Percentiles rank a stretch among this genome's conserved stretches.
Evolutionary conservation across 2,113 vertebrate species (phyloP).

Genomic region (Poeciliopsis occidentalis): DNA sequence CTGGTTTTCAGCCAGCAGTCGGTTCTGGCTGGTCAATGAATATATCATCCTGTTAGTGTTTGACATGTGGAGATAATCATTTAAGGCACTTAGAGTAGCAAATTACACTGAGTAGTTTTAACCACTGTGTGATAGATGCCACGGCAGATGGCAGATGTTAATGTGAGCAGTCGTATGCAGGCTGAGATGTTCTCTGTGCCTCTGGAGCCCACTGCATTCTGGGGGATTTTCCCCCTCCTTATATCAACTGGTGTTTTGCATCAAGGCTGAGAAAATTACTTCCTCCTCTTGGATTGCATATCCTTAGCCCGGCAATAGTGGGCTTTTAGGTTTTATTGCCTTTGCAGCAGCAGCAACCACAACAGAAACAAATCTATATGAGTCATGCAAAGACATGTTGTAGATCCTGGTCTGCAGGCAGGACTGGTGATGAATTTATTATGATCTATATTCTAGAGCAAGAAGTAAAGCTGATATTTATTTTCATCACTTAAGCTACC

Average conservation of each 20-base stretch:
- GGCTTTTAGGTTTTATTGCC: background rate
- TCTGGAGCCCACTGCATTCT: background rate
- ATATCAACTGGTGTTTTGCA: background rate
- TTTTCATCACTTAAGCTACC: background rate
- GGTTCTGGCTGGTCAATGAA: background rate
- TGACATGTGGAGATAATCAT: conserved; percentile 12
- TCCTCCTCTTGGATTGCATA: background rate
- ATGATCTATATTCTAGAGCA: background rate
- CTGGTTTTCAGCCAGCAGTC: background rate
- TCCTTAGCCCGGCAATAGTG: background rate
- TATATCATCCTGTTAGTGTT: background rate
- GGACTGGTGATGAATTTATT: background rate
- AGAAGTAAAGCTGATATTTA: background rate
- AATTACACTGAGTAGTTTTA: background rate
- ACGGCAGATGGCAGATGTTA: conserved; percentile 3
- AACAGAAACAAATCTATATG: background rate
- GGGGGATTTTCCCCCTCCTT: background rate
- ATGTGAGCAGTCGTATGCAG: background rate
- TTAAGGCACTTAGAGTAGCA: background rate
- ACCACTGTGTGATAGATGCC: background rate
- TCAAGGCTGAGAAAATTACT: background rate
- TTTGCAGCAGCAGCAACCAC: background rate
- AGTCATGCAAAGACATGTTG: background rate
- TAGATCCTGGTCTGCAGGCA: background rate
- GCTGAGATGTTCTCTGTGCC: background rate